Conservation (phyloP, 2,888 invertebrate genomes). For the Polylopha cassiicola region DNA sequence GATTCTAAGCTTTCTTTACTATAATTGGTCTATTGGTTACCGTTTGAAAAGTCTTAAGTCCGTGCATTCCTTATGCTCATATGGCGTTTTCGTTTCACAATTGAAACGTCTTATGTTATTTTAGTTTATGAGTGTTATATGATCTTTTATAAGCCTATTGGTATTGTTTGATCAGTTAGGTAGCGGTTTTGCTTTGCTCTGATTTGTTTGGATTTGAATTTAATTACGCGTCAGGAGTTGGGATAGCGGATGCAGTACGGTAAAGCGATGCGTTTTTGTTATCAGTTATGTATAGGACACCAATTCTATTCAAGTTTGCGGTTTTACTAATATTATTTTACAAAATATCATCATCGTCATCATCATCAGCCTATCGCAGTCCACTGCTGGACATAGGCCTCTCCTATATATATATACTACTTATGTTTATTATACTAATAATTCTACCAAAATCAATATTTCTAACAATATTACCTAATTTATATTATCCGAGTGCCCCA, state of each 20-base stretch:
- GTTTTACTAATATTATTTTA: too few relatives aligned
- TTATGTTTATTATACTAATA: too few relatives aligned
- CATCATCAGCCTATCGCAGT: too few relatives aligned
- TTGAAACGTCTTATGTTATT: not conserved
- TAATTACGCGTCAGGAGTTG: slow-evolving; percentile 17
- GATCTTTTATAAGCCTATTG: slow-evolving; percentile 3
- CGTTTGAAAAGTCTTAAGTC: slow-evolving; percentile 1
- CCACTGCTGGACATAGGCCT: too few relatives aligned
- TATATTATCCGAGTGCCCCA: too few relatives aligned
- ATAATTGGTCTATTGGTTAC: slow-evolving; percentile 7
- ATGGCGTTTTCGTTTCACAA: not conserved
- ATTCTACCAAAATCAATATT: too few relatives aligned
- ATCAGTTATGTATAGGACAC: too few relatives aligned
- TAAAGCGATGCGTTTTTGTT: slow-evolving; percentile 2
- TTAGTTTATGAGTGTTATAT: not conserved
- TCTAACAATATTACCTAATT: too few relatives aligned
- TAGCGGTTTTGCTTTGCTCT: slow-evolving; percentile 31
- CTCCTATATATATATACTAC: too few relatives aligned
- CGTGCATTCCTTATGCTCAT: not conserved
- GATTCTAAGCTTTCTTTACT: slow-evolving; percentile 20
- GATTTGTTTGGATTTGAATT: slow-evolving; percentile 23
- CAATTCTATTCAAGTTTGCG: too few relatives aligned
- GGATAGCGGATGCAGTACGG: slow-evolving; percentile 14
- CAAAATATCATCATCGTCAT: too few relatives aligned
- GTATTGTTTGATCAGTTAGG: slow-evolving; percentile 17